Evolutionary conservation across 1,140 invertebrate species (phyloP).

Genomic region (Lucilia cuprina): DNA sequence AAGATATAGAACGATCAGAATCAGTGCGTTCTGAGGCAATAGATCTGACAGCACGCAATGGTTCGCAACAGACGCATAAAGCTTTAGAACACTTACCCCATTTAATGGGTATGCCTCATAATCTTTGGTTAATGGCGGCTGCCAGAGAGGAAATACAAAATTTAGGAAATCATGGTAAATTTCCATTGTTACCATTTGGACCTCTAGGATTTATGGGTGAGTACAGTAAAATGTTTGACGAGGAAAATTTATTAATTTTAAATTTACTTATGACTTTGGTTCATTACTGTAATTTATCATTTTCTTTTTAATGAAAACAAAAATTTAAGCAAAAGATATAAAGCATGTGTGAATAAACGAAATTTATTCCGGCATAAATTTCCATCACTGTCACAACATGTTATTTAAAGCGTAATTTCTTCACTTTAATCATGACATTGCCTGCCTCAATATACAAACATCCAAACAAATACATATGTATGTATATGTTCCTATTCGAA

Average conservation of each 20-base stretch:
- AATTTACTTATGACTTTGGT: too few relatives aligned
- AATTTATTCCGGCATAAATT: slow-evolving; percentile 34
- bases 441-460: slow-evolving; percentile 19
- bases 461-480: background rate
- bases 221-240: slow-evolving; percentile 35
- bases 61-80: slow-evolving; percentile 37
- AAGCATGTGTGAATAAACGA: slow-evolving; percentile 16
- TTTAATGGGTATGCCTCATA: slow-evolving; percentile 53
- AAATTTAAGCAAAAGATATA: background rate
- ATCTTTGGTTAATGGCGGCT: slow-evolving; percentile 57
- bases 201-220: slow-evolving; percentile 73
- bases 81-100: slow-evolving; percentile 41
- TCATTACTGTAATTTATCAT: too few relatives aligned
- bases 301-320: too few relatives aligned
- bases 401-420: slow-evolving; percentile 34
- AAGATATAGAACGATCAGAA: slow-evolving; percentile 38
- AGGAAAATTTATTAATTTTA: too few relatives aligned
- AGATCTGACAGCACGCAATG: slow-evolving; percentile 55
- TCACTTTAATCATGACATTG: slow-evolving; percentile 25
- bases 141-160: slow-evolving; percentile 58
- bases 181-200: slow-evolving; percentile 78
- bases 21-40: slow-evolving; percentile 44
- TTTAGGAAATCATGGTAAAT: slow-evolving; percentile 54
- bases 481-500: too few relatives aligned
- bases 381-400: slow-evolving; percentile 26